A percentile compares a stretch with the other conserved stretches of the same genome.
These are phyloP conservation scores for Rhinichthys osculus DNA, from an alignment of 2,797 vertebrate species.

Conservation along the genomic window DNA sequence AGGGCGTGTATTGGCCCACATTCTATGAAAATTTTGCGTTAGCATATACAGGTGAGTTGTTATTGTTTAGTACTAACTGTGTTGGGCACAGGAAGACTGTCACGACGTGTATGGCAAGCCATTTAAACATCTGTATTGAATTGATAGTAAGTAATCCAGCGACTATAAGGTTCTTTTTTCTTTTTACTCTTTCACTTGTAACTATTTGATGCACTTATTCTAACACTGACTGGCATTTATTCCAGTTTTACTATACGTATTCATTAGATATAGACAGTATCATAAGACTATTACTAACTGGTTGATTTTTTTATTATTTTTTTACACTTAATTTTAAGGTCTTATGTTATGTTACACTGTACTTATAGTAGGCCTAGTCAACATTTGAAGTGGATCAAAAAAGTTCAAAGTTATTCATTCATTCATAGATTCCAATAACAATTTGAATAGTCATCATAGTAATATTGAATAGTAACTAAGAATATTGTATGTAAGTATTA, in stretches of 20 bases:
- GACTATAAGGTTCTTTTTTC: background rate
- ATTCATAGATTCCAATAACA: background rate
- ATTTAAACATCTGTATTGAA: background rate
- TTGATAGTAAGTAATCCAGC: background rate
- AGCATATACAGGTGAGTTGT: background rate
- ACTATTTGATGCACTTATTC: background rate
- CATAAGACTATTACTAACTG: background rate
- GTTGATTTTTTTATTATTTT: too few relatives aligned
- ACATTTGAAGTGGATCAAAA: too few relatives aligned
- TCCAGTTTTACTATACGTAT: too few relatives aligned
- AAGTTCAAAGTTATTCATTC: too few relatives aligned
- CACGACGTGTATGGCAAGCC: constrained; percentile 26
- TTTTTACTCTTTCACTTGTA: background rate
- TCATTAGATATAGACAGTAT: background rate
- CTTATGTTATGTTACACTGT: too few relatives aligned
- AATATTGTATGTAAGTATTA: too few relatives aligned
- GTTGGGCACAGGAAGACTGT: background rate
- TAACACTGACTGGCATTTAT: background rate
- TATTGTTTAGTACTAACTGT: background rate
- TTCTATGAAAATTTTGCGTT: background rate
- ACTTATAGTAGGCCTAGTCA: too few relatives aligned
- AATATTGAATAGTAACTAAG: background rate
- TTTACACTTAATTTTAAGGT: too few relatives aligned
- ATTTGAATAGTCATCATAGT: background rate
- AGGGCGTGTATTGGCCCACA: constrained; percentile 8